phyloP scores from a whole-genome alignment of 2,888 invertebrate species.

The Eumerus sabulonum region DNA sequence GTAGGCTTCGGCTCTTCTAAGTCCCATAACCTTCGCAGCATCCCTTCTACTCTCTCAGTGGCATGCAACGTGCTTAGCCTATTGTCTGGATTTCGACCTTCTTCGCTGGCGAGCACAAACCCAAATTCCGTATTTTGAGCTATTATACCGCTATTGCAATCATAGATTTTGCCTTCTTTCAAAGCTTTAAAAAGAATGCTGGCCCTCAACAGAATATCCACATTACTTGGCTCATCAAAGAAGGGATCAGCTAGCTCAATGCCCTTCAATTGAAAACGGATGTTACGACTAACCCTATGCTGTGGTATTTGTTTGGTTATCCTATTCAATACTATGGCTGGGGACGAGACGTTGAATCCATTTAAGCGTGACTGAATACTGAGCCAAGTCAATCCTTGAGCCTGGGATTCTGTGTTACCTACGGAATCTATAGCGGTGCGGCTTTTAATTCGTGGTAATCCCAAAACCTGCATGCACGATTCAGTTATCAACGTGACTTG shows the following conservation, averaged over 20 bases:
- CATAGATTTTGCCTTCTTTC: background rate
- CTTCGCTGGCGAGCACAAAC: background rate
- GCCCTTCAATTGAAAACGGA: too few relatives aligned
- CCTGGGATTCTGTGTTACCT: background rate
- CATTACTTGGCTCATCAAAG: background rate
- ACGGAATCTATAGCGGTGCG: background rate
- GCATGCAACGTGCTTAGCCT: background rate
- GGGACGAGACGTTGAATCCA: background rate
- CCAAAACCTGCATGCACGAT: constrained; percentile 17
- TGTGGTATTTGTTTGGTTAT: background rate
- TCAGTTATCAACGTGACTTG: constrained; percentile 25
- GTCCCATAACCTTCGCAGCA: background rate
- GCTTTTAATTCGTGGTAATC: background rate
- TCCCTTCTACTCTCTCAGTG: background rate
- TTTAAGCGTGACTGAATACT: background rate
- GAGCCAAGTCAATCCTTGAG: background rate
- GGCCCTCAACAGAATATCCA: constrained; percentile 15
- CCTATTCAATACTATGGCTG: background rate
- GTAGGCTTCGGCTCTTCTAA: constrained; percentile 10
- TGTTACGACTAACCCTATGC: too few relatives aligned
- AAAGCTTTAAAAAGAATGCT: background rate
- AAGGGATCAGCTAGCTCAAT: background rate
- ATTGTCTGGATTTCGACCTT: background rate
- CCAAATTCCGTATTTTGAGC: constrained; percentile 1
- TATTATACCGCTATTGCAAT: background rate